phyloP scores from a whole-genome alignment of 1,140 invertebrate genomes.

The Drosophila oshimai region DNA sequence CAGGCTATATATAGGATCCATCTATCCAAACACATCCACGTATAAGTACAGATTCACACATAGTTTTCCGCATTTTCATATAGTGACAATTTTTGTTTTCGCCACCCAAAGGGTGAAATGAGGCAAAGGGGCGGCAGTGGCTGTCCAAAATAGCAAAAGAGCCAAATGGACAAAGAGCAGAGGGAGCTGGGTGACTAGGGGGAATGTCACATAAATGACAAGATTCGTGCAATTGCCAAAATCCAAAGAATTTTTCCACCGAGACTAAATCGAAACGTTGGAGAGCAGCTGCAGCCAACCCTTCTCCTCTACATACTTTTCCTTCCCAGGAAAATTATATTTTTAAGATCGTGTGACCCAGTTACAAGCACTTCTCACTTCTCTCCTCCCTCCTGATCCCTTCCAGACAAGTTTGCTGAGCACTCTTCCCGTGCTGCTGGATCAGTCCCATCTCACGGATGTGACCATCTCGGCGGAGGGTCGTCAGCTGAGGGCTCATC shows the following conservation, averaged over 20 bases:
- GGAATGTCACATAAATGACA: conserved; percentile 64
- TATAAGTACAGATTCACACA: conserved; percentile 62
- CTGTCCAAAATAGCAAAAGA: conserved; percentile 65
- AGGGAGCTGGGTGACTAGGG: background rate
- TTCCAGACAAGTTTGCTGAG: conserved; percentile 89
- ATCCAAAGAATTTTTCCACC: conserved; percentile 75
- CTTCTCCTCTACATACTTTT: background rate
- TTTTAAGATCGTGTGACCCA: conserved; percentile 53
- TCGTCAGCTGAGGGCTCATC: conserved; percentile 90
- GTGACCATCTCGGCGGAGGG: conserved; percentile 94
- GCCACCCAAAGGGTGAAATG: conserved; percentile 13
- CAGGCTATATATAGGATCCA: conserved; percentile 67
- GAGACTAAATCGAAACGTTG: conserved; percentile 46
- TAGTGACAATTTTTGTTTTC: conserved; percentile 62
- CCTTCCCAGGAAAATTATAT: conserved; percentile 37
- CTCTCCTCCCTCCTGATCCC: background rate
- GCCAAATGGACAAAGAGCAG: conserved; percentile 1
- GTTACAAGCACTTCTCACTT: conserved; percentile 7
- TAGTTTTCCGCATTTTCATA: conserved; percentile 77
- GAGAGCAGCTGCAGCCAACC: conserved; percentile 59
- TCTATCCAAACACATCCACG: conserved; percentile 16
- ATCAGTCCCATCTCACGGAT: conserved; percentile 93
- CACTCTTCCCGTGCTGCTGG: conserved; percentile 91
- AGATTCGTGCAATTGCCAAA: conserved; percentile 68
- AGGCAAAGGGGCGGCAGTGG: background rate